Conservation (phyloP, 2,797 vertebrate species). For the Apodemus agrarius region DNA sequence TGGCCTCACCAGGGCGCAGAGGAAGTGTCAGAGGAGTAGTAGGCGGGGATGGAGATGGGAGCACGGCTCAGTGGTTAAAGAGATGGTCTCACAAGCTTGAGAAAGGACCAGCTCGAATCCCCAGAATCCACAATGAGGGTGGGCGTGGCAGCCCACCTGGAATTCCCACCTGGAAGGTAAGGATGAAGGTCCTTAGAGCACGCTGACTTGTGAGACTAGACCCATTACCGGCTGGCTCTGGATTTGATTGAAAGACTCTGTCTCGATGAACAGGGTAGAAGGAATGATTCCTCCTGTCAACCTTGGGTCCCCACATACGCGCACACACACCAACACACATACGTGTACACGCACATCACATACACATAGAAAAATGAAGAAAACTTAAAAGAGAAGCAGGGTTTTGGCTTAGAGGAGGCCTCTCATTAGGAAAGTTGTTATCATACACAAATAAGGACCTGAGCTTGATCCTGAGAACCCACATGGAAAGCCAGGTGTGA, state of each 20-base stretch:
- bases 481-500: background rate
- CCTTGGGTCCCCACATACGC: background rate
- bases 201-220: background rate
- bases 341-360: background rate
- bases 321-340: background rate
- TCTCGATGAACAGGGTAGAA: background rate
- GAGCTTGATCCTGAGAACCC: background rate
- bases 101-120: background rate
- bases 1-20: background rate
- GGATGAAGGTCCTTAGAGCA: background rate
- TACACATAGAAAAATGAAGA: background rate
- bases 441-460: background rate
- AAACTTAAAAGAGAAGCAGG: background rate
- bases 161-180: too few species aligned
- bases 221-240: background rate
- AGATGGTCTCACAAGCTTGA: background rate
- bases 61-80: background rate
- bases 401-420: background rate
- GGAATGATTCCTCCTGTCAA: background rate
- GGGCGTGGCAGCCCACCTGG: background rate
- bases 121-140: background rate
- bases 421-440: background rate
- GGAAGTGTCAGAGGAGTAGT: constrained; percentile 12
- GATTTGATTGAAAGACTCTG: background rate
- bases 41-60: background rate